Evolutionary conservation across 1,140 invertebrate genomes (phyloP).

Genomic region (Scaptomyza montana): DNA sequence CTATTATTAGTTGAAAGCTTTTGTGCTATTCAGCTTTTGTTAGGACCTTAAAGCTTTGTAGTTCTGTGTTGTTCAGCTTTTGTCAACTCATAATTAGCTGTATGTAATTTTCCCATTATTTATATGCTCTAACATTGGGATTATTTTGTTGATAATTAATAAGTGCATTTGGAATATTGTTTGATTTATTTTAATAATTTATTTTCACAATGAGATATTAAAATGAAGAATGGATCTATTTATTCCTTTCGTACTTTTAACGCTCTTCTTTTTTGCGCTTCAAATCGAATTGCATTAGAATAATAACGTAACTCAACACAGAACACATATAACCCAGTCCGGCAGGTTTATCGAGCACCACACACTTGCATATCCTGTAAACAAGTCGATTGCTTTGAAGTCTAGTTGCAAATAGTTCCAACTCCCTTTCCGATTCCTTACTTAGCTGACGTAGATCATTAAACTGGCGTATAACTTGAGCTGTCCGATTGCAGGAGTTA

Average conservation of each 20-base stretch:
- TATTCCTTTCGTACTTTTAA: not conserved
- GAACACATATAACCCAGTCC: constrained; percentile 44
- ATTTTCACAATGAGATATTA: no score
- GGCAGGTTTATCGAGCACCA: constrained; percentile 52
- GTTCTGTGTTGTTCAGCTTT: not conserved
- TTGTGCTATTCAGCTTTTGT: not conserved
- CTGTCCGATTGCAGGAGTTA: constrained; percentile 47
- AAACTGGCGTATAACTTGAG: constrained; percentile 36
- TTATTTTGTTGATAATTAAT: no score
- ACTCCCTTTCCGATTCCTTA: constrained; percentile 28
- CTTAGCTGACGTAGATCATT: constrained; percentile 28
- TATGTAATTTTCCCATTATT: not conserved
- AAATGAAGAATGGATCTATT: no score
- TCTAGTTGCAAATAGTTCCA: constrained; percentile 48
- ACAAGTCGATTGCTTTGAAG: constrained; percentile 41
- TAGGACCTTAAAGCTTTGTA: not conserved
- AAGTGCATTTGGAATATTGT: not conserved
- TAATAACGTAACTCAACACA: constrained; percentile 51
- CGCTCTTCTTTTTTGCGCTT: not conserved
- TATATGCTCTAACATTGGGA: not conserved
- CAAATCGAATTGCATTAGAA: constrained; percentile 72
- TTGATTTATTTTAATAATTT: not conserved
- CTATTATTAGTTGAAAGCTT: constrained; percentile 29
- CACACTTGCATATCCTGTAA: constrained; percentile 47
- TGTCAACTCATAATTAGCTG: not conserved